Conservation (phyloP, 1,140 invertebrate genomes). For the Ericerus pela region DNA sequence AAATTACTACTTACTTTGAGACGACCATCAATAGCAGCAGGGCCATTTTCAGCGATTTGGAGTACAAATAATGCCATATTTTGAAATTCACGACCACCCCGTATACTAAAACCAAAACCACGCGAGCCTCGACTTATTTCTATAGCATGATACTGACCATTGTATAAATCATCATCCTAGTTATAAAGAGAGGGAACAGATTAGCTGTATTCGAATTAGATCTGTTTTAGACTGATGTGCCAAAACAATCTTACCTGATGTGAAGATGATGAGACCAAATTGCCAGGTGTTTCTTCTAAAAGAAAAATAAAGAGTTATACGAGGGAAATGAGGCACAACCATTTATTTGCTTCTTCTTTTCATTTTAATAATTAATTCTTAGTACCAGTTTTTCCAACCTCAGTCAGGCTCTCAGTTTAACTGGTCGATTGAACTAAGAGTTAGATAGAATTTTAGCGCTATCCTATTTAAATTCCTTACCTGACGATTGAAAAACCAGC, state of each 20-base stretch:
- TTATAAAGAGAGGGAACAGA: constrained; percentile 20
- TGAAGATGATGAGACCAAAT: constrained; percentile 9
- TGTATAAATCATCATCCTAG: constrained; percentile 34
- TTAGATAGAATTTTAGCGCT: too few species aligned
- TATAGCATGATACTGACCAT: constrained; percentile 51
- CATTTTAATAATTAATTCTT: too few species aligned
- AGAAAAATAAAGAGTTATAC: too few species aligned
- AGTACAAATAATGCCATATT: constrained; percentile 72
- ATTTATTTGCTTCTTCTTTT: too few species aligned
- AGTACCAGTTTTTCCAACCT: too few species aligned
- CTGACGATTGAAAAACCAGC: too few species aligned
- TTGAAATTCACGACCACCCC: constrained; percentile 67
- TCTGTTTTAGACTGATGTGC: background rate
- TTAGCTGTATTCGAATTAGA: too few species aligned
- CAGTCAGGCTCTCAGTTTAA: too few species aligned
- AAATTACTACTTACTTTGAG: constrained; percentile 36
- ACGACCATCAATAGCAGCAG: constrained; percentile 55
- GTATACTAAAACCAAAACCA: constrained; percentile 73
- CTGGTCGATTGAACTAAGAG: too few species aligned
- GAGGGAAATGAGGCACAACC: too few species aligned
- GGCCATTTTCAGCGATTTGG: constrained; percentile 63
- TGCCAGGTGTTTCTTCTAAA: constrained; percentile 14
- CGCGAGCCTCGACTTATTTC: constrained; percentile 53
- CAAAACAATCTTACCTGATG: constrained; percentile 4
- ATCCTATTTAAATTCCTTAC: too few species aligned